phyloP scores from a whole-genome alignment of 2,113 vertebrate species.

The Pantherophis guttatus region DNA sequence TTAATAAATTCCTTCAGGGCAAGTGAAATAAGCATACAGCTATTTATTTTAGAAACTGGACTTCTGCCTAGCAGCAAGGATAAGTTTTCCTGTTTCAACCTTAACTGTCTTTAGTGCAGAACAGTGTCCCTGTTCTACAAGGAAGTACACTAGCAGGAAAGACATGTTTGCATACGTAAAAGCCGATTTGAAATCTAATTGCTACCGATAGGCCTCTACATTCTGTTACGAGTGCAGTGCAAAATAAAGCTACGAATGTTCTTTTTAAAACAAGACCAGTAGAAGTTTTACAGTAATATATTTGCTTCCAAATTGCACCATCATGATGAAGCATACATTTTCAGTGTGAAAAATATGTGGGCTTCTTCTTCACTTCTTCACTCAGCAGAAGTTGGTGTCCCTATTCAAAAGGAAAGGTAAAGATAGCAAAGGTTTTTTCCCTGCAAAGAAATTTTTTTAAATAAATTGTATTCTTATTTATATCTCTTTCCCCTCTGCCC shows the following conservation, averaged over 20 bases:
- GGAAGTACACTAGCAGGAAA: slow-evolving; percentile 53
- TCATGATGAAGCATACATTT: background rate
- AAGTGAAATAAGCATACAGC: slow-evolving; percentile 48
- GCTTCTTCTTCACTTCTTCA: background rate
- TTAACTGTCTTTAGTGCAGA: slow-evolving; percentile 54
- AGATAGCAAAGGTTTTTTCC: background rate
- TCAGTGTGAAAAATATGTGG: background rate
- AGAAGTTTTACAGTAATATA: background rate
- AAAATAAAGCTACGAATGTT: slow-evolving; percentile 9
- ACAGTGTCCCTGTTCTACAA: slow-evolving; percentile 59
- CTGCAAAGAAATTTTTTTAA: background rate
- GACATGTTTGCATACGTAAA: slow-evolving; percentile 57
- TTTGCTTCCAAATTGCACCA: background rate
- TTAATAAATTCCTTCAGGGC: slow-evolving; percentile 23
- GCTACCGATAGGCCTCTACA: background rate
- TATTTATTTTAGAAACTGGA: slow-evolving; percentile 48
- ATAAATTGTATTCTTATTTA: background rate
- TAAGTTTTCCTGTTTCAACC: slow-evolving; percentile 58
- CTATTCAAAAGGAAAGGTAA: background rate
- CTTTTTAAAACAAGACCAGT: slow-evolving; percentile 8
- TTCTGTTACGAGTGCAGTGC: slow-evolving; percentile 15
- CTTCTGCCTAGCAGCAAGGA: slow-evolving; percentile 43
- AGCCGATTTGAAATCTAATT: slow-evolving; percentile 46
- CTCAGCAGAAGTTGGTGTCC: slow-evolving; percentile 2
- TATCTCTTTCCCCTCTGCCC: background rate